Conservation (phyloP, 2,797 vertebrate species). For the Sebastes nivosus region DNA sequence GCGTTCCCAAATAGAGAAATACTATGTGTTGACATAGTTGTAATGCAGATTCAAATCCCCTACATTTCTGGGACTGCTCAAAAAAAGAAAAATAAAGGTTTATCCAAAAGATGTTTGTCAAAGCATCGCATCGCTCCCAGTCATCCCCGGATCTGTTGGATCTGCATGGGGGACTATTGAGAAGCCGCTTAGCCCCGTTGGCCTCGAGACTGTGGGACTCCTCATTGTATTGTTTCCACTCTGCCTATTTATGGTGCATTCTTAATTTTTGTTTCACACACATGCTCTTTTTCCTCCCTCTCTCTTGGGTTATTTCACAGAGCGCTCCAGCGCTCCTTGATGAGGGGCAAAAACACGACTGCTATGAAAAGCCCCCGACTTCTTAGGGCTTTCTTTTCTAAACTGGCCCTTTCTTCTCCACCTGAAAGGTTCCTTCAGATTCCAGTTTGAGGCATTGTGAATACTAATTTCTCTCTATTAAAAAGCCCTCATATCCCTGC, state of each 20-base stretch:
- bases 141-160: conserved; percentile 72
- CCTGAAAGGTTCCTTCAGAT: conserved; percentile 89
- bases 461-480: conserved; percentile 90
- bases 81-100: conserved; percentile 49
- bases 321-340: conserved; percentile 79
- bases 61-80: conserved; percentile 61
- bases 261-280: conserved; percentile 78
- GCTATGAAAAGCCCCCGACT: conserved; percentile 83
- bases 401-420: conserved; percentile 86
- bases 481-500: conserved; percentile 85
- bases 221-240: conserved; percentile 78
- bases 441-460: conserved; percentile 86
- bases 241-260: conserved; percentile 82
- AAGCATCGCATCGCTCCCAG: conserved; percentile 70
- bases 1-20: conserved; percentile 54
- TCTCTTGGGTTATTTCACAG: conserved; percentile 82
- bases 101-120: conserved; percentile 73
- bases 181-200: conserved; percentile 60
- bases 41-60: conserved; percentile 63
- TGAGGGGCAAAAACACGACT: conserved; percentile 85
- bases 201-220: conserved; percentile 75
- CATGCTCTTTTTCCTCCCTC: conserved; percentile 45
- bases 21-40: conserved; percentile 48
- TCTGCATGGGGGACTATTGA: conserved; percentile 64
- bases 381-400: conserved; percentile 85